Conservation (phyloP, 2,888 invertebrate genomes). For the Uloborus plumipes region DNA sequence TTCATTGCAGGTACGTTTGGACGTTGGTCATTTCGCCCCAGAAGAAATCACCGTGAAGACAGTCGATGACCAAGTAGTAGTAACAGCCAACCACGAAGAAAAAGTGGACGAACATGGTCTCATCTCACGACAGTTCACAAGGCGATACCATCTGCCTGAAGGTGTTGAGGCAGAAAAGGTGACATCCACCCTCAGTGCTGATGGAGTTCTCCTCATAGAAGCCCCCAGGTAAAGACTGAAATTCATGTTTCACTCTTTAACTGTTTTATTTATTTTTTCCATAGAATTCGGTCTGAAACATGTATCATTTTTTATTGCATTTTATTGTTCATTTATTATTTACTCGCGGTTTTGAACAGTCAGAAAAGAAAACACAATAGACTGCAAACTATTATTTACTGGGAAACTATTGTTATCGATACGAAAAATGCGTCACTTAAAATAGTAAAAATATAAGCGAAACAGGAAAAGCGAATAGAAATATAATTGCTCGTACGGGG, state of each 20-base stretch:
- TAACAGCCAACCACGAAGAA: conserved; percentile 66
- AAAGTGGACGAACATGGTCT: conserved; percentile 66
- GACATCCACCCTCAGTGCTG: conserved; percentile 65
- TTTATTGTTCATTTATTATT: too few species aligned
- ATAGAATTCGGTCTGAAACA: too few species aligned
- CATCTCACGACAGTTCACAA: conserved; percentile 66
- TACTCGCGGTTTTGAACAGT: too few species aligned
- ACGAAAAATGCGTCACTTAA: too few species aligned
- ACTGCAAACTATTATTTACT: too few species aligned
- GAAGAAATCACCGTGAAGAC: conserved; percentile 67
- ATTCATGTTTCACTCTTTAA: background rate
- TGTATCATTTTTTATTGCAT: too few species aligned
- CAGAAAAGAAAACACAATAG: too few species aligned
- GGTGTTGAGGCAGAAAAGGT: conserved; percentile 63
- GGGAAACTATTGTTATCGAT: too few species aligned
- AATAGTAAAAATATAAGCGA: too few species aligned
- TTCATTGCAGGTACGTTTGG: conserved; percentile 62
- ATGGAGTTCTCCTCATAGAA: conserved; percentile 64
- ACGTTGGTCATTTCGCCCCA: conserved; percentile 67
- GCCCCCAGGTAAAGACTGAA: conserved; percentile 40
- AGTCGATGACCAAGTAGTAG: conserved; percentile 65
- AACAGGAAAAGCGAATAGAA: too few species aligned
- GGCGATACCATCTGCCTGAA: conserved; percentile 66
- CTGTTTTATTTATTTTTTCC: background rate
- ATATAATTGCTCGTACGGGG: too few species aligned